These are phyloP conservation scores for Muntiacus reevesi DNA, from an alignment of 2,113 vertebrate species.

Conservation along the genomic window DNA sequence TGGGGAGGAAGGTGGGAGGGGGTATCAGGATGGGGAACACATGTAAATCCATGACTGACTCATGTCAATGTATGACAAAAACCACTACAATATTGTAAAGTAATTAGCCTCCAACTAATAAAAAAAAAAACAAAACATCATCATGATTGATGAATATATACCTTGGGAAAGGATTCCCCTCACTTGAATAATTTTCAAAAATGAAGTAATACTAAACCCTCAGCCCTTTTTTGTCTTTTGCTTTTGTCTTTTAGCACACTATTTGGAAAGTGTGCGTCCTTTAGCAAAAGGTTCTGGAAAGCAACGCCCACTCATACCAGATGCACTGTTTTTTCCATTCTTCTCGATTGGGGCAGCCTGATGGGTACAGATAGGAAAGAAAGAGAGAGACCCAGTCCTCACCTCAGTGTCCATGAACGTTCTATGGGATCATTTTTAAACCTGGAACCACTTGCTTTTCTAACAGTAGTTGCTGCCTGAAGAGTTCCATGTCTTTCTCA, in stretches of 20 bases:
- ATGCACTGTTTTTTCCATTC: background rate
- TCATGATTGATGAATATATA: background rate
- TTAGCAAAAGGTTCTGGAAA: background rate
- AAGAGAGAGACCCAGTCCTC: background rate
- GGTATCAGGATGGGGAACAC: no score
- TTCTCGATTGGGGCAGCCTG: background rate
- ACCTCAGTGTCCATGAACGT: background rate
- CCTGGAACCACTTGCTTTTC: background rate
- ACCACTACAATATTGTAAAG: no score
- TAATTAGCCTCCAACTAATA: no score
- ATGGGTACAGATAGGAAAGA: background rate
- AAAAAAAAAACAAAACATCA: background rate
- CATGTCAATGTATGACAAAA: no score
- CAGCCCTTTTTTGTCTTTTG: background rate
- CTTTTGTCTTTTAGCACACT: background rate
- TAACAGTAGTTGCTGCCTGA: background rate
- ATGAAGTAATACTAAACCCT: background rate
- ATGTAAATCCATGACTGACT: no score
- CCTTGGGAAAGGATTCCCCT: background rate
- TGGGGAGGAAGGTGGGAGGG: no score
- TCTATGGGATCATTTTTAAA: background rate
- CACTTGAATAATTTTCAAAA: background rate
- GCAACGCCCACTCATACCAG: background rate
- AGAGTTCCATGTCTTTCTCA: background rate
- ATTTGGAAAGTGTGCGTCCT: background rate